Base-by-base conservation (phyloP, 1,140 invertebrate species). In the Ganaspis sp. region DNA sequence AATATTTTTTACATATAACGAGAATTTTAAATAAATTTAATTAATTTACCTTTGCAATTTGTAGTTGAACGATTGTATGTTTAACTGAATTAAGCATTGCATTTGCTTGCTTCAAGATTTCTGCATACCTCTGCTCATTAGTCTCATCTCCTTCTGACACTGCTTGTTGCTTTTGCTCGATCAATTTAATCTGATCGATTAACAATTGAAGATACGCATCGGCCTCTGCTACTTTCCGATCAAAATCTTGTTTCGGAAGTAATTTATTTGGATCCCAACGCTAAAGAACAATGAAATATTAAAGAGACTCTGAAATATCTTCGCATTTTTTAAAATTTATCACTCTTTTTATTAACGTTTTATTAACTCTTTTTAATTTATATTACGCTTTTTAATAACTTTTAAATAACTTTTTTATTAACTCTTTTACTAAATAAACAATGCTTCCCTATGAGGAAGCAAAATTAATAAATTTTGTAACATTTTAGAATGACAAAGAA, bases 201-300 rank as follows among this genome's bases (percentile, higher is more conserved):
- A 99, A 94, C 72, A 99, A 93, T 92, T 99, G 98, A 54, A 99
- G 93, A 92, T 99, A 99, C 29, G 96, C 96, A 92, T 99, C 98
- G 17, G 98, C 97, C 92, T 99, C 98, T 0, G 96, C 94, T 38
- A 99, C 94, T 89, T 98, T 97, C 40, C 95, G 94, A 90, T 98
- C 97, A 90, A 99, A 97, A 87, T 96, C 95, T 81, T 94, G 93
- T 70, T 94, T 95, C 3, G 94, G 93, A 0, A 93, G 91, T 29
- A 92, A 90, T 79, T 92, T 92, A 64, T 91, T 91, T 9, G 92
- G 91, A 84, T 94, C 93, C 92, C 93, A 94, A 80, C 92, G 91
- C 92, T 93, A 4, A 79, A 79, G 71, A 58, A 73, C 4, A 37
- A 12, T n/a, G n/a, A 45, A 49, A 49, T 6, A 49, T 17, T 72